Evolutionary conservation across 2,888 invertebrate genomes (phyloP), one percentile per base, ranked within the genome.

Genomic region (Orthonychiurus folsomi): DNA sequence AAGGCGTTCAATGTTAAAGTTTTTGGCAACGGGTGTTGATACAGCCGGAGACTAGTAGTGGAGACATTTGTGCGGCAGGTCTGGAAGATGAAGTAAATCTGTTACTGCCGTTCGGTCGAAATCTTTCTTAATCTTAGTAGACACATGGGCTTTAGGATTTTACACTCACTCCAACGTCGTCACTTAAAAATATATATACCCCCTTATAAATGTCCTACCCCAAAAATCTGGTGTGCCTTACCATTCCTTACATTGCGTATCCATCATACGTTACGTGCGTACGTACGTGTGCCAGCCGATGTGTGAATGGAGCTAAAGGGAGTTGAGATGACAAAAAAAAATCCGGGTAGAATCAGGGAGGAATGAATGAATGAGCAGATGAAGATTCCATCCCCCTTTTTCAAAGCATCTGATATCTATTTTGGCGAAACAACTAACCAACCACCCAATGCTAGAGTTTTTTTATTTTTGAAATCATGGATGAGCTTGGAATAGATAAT

Each of bases 1-100:
- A 5, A 37, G 37, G 15, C 37, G 9, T 9, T 5, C 37, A 37
- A 15, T 5, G 15, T 5, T 15, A 37, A 9, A 37, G 63, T 66
- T 68, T 68, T 68, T 68, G 68, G 66, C 68, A 66, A 66, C 56
- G 57, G 54, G 56, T 68, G 68, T 68, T 68, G 68, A 66, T 66
- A 68, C 68, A 68, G 68, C 68, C 66, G 68, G 59, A 28, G 52
- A 48, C n/a, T n/a, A n/a, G n/a, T n/a, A n/a, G n/a, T n/a, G n/a
- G n/a, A n/a, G n/a, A n/a, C 59, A 59, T 62, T 60, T 57, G 64
- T 61, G 62, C 60, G 59, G 58, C 9, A 56, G 15, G 27, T 26
- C 57, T 57, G 37, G 25, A n/a, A n/a, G n/a, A n/a, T n/a, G n/a
- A n/a, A n/a, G n/a, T n/a, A n/a, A n/a, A n/a, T n/a, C n/a, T n/a